A percentile compares a stretch with the other conserved stretches of the same genome.
phyloP scores from a whole-genome alignment of 1,140 invertebrate species.

The Zelostemma sp. region DNA sequence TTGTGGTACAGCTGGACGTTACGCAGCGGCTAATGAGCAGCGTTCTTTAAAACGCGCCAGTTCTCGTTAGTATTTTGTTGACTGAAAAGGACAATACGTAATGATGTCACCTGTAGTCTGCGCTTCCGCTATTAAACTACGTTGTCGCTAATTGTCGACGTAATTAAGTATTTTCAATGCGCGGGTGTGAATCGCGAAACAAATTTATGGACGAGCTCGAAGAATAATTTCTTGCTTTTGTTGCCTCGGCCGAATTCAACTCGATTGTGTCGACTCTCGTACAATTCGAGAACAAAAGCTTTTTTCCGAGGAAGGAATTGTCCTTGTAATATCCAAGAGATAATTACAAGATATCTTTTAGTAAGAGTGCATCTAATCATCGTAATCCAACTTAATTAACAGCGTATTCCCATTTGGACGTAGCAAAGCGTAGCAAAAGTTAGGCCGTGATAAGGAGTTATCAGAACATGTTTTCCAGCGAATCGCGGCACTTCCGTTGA shows the following conservation, averaged over 20 bases:
- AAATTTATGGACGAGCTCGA: background rate
- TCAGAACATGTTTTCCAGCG: too few species aligned
- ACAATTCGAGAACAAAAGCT: too few species aligned
- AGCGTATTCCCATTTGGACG: conserved; percentile 12
- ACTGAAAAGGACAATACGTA: conserved; percentile 10
- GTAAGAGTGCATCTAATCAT: too few species aligned
- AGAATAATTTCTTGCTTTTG: background rate
- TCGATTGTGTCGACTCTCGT: too few species aligned
- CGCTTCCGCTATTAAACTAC: background rate
- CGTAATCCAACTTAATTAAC: background rate
- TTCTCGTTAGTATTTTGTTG: conserved; percentile 9
- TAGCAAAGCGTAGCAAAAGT: background rate
- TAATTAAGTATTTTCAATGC: conserved; percentile 2
- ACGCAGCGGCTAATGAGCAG: conserved; percentile 8
- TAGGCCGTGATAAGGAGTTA: too few species aligned
- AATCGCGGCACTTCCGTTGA: conserved; percentile 1
- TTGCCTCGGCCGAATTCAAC: too few species aligned
- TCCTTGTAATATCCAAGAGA: too few species aligned
- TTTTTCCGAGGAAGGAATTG: too few species aligned
- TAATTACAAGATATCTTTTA: too few species aligned
- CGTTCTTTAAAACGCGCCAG: conserved; percentile 1
- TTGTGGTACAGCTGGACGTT: background rate
- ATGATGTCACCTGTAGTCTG: background rate
- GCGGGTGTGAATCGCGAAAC: conserved; percentile 5
- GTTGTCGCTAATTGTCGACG: background rate